Evolutionary conservation across 2,888 invertebrate species (phyloP), one percentile per base, ranked within the genome.

Genomic region (Papilio protenor): DNA sequence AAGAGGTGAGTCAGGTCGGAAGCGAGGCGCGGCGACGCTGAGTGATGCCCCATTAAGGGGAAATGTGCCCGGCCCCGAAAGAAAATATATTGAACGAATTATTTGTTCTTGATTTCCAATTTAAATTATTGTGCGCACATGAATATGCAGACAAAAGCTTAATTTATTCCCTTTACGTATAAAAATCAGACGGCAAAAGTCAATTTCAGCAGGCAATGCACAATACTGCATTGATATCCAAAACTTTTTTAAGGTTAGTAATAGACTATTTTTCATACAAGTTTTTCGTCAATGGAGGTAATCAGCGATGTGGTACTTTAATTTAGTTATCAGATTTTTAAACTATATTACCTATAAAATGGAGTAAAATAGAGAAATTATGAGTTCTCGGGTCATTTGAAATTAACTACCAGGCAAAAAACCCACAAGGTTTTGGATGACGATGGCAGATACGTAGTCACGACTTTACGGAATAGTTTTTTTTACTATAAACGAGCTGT

Each of bases 21-120:
- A 73, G n/a, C 27, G 59, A 70, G 77, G 77, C 59, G 74, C 69
- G 77, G 70, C 61, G 70, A 70, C 74, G 57, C 52, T 77, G 75
- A 77, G 74, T 74, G 74, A 77, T 75, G 77, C 70, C 70, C 74
- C 74, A 77, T 77, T 77, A 71, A 61, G 40, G 61, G 40, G 47
- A 75, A 77, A 74, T 70, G 70, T 70, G 61, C 74, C 70, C 59
- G 74, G 40, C 76, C 76, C 69, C 59, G 66, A 73, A 73, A 57
- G 27, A 77, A 73, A 73, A 59, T 66, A 66, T 66, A 66, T 66
- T 11, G 27, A 27, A 52, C 52, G 27, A 71, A 49, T 71, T 71
- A 18, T 47, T 71, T 71, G 33, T 52, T 71, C 71, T 52, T 66
- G 52, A 27, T 71, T 71, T 71, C 71, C 52, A 52, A 71, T 71